These are phyloP conservation scores for Spodoptera littoralis DNA, from an alignment of 2,888 invertebrate genomes.

Conservation along the genomic window DNA sequence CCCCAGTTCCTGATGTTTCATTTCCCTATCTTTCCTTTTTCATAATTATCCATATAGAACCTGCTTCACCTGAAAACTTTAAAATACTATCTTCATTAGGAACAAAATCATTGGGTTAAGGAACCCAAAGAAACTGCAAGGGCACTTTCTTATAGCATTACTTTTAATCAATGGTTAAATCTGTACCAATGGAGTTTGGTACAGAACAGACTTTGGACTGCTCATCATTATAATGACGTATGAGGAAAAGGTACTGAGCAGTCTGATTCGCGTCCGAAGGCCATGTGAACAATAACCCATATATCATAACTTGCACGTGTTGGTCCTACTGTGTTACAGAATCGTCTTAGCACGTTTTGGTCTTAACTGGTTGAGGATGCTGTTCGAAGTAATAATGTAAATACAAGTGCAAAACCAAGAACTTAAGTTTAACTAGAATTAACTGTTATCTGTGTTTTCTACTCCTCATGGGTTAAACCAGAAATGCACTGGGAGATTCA, in stretches of 20 bases:
- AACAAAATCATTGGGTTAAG: no score
- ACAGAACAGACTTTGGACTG: constrained; percentile 24
- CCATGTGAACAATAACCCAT: constrained; percentile 56
- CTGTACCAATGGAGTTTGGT: not conserved
- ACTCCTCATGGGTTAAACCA: no score
- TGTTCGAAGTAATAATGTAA: not conserved
- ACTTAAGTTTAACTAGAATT: no score
- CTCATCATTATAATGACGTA: constrained; percentile 29
- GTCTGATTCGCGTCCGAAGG: constrained; percentile 44
- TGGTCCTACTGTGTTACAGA: constrained; percentile 4
- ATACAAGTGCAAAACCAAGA: no score
- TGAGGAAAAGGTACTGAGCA: constrained; percentile 42
- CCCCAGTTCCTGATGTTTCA: no score
- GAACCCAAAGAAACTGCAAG: no score
- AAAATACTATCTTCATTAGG: no score
- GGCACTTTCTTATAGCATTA: no score
- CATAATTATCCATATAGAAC: no score
- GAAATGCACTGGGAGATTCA: no score
- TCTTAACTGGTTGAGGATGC: not conserved
- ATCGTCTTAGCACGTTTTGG: not conserved
- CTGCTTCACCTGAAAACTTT: not conserved
- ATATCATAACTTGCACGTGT: constrained; percentile 50
- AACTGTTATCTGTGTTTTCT: no score
- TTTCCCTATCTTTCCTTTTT: no score
- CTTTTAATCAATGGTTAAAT: not conserved